Base-by-base conservation (phyloP, 1,140 invertebrate genomes). In the Bilobella aurantiaca region DNA sequence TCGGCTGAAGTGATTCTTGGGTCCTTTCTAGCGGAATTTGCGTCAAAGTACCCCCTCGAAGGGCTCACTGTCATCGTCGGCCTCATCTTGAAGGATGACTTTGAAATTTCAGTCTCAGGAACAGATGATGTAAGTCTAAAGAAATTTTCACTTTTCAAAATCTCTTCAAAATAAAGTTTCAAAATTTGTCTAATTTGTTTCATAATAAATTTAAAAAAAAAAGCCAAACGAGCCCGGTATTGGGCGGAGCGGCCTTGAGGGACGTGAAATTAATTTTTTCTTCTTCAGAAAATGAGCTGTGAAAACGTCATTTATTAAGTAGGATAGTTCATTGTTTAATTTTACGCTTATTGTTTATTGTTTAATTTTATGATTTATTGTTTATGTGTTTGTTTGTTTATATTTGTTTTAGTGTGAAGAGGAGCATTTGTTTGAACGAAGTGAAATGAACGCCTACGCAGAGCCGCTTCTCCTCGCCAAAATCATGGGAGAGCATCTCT, bases 381-480 rank as follows among this genome's bases (percentile, higher is more conserved):
- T 16, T n/a, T n/a, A n/a, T n/a, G n/a, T n/a, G n/a, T n/a, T n/a
- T 56, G 18, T 30, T 32, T 31, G 1, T 32, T 62, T 65, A 49
- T 73, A 8, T 62, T 42, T 23, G 37, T 62, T 74, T 18, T 65
- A 79, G 76, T 72, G 75, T 12, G 74, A 76, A 53, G 77, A 77
- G 61, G 77, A 79, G 30, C 69, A 79, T 59, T 71, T 80, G 8
- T 82, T 82, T 76, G 80, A 81, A 63, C 79, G 77, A 70, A 78
- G 79, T 59, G 80, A 81, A 72, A 77, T 81, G 74, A 82, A 82
- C 68, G 75, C 77, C 21, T 81, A 76, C 67, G 68, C 73, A 63
- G 80, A 81, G 69, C 73, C 75, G 16, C 56, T 78, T 1, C 42
- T 63, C 2, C 70, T 80, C 49, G 68, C 71, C 29, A 70, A 74